A percentile compares a stretch with the other conserved stretches of the same genome.
phyloP scores from a whole-genome alignment of 2,888 invertebrate species.

The Caenorhabditis afra region DNA sequence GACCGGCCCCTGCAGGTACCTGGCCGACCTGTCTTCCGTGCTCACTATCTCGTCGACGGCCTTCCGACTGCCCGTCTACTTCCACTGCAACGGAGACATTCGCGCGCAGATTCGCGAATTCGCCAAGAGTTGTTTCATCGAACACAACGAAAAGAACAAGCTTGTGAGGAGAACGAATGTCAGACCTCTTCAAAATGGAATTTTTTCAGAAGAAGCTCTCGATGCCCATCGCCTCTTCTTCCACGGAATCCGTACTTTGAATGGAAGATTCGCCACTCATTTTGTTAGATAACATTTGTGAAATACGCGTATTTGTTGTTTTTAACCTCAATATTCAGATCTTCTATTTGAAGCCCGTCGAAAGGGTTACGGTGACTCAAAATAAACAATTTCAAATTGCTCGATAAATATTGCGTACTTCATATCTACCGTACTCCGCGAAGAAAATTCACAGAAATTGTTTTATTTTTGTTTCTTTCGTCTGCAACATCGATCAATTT shows the following conservation, averaged over 20 bases:
- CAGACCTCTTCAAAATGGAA: neutral
- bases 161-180: slow-evolving; percentile 12
- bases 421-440: neutral
- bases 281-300: slow-evolving; percentile 19
- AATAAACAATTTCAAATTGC: no score
- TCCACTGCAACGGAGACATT: slow-evolving; percentile 64
- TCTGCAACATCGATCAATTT: neutral
- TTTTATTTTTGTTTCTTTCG: slow-evolving; percentile 7
- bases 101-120: slow-evolving; percentile 58
- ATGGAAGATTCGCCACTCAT: neutral
- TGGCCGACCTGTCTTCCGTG: slow-evolving; percentile 70
- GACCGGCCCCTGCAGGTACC: slow-evolving; percentile 57
- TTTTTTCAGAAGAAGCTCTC: slow-evolving; percentile 44
- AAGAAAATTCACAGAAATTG: no score
- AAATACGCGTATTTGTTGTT: slow-evolving; percentile 32
- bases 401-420: no score
- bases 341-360: no score
- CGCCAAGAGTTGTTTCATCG: slow-evolving; percentile 49
- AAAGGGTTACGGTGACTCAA: no score
- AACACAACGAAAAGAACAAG: slow-evolving; percentile 49
- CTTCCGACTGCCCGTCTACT: slow-evolving; percentile 70
- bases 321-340: slow-evolving; percentile 40
- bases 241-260: slow-evolving; percentile 51
- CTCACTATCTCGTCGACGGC: slow-evolving; percentile 70
- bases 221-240: slow-evolving; percentile 38